A percentile compares a stretch with the other conserved stretches of the same genome.
Evolutionary conservation across 1,140 invertebrate species (phyloP).

Genomic region (Pteromalus puparum): DNA sequence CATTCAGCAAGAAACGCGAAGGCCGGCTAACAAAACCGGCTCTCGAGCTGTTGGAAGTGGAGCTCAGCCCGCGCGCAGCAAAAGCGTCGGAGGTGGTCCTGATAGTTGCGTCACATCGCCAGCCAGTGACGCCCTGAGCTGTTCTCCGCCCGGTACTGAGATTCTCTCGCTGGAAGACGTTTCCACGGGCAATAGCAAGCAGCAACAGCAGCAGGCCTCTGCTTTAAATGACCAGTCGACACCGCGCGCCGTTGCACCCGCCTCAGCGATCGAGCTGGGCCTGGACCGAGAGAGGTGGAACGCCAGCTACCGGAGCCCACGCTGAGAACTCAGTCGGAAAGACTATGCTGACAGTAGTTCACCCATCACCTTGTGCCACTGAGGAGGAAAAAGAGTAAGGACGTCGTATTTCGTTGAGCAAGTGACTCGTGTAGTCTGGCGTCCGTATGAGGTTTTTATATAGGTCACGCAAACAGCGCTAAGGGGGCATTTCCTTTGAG

Average conservation of each 20-base stretch:
- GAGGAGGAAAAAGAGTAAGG: neutral
- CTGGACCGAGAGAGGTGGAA: neutral
- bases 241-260: slow-evolving; percentile 22
- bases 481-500: neutral
- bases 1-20: slow-evolving; percentile 62
- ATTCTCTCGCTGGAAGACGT: slow-evolving; percentile 52
- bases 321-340: neutral
- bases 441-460: slow-evolving; percentile 16
- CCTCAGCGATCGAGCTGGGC: slow-evolving; percentile 34
- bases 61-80: slow-evolving; percentile 55
- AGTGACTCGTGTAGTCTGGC: neutral
- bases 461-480: neutral
- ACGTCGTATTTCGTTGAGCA: neutral
- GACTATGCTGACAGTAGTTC: neutral
- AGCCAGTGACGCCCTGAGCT: slow-evolving; percentile 68
- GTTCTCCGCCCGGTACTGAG: slow-evolving; percentile 66
- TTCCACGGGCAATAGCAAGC: neutral
- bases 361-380: slow-evolving; percentile 36
- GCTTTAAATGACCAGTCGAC: neutral
- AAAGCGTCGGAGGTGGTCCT: slow-evolving; percentile 58
- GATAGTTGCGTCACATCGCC: slow-evolving; percentile 70
- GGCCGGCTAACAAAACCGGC: slow-evolving; percentile 33
- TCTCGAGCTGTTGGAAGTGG: too few species aligned
- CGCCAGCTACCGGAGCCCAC: slow-evolving; percentile 15
- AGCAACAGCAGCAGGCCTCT: neutral